A percentile compares a stretch with the other conserved stretches of the same genome.
Conservation (phyloP, 2,797 vertebrate species). For the Phataginus tetradactyla region DNA sequence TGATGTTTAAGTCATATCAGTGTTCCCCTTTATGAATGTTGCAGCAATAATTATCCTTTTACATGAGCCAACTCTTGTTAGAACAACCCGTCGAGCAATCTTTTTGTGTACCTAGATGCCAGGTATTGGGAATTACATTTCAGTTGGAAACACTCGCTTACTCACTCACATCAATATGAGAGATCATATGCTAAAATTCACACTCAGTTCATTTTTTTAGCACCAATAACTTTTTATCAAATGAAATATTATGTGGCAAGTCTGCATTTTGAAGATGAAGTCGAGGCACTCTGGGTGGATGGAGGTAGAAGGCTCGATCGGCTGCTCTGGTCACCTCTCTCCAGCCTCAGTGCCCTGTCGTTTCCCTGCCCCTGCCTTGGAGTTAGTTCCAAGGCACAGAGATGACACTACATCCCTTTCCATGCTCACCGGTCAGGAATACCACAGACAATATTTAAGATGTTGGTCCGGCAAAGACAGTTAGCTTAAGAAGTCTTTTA, state of each 20-base stretch:
- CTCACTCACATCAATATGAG: not conserved
- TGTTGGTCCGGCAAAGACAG: not conserved
- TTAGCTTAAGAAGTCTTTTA: not conserved
- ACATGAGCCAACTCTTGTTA: not conserved
- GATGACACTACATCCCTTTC: not conserved
- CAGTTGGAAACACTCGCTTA: not conserved
- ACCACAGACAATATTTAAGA: not conserved
- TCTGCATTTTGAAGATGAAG: not conserved
- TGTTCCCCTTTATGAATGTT: not conserved
- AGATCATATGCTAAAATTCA: not conserved
- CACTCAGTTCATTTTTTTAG: not conserved
- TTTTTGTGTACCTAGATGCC: not conserved
- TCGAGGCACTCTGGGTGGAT: not conserved
- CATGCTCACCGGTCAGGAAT: not conserved
- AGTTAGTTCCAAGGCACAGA: not conserved
- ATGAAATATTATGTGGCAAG: not conserved
- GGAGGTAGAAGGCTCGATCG: not conserved
- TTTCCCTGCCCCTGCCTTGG: not conserved
- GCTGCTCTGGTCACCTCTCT: not conserved
- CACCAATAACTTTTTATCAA: not conserved
- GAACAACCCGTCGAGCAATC: not conserved
- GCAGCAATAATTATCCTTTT: not conserved
- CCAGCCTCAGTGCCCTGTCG: too few relatives aligned
- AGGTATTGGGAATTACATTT: not conserved
- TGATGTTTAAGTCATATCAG: conserved; percentile 14